Evolutionary conservation across 2,888 invertebrate genomes (phyloP).

Genomic region (Globia sparganii): DNA sequence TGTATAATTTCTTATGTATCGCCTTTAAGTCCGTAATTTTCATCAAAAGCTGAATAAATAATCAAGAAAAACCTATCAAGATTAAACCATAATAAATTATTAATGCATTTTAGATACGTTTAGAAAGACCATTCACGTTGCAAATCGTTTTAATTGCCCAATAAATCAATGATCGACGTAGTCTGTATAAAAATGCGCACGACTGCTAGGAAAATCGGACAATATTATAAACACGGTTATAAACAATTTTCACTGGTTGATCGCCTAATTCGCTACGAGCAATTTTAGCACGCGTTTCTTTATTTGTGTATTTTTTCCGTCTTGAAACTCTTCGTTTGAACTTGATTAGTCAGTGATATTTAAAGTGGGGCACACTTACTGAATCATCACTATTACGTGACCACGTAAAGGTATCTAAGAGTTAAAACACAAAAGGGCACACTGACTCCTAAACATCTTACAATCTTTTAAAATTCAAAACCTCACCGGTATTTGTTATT

Average conservation of each 20-base stretch:
- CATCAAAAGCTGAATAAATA: slow-evolving; percentile 9
- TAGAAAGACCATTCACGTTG: slow-evolving; percentile 10
- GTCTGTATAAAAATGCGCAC: slow-evolving; percentile 15
- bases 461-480: slow-evolving; percentile 82
- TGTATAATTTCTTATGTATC: not conserved
- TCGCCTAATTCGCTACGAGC: slow-evolving; percentile 16
- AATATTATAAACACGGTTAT: slow-evolving; percentile 19
- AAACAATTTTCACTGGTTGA: slow-evolving; percentile 29
- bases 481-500: slow-evolving; percentile 86
- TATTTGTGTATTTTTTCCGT: not conserved
- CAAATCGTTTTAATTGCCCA: slow-evolving; percentile 47
- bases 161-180: slow-evolving; percentile 31
- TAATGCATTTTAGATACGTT: slow-evolving; percentile 9
- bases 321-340: slow-evolving; percentile 6
- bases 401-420: slow-evolving; percentile 64
- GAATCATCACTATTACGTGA: slow-evolving; percentile 37
- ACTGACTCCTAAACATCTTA: slow-evolving; percentile 77
- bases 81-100: not conserved
- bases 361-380: slow-evolving; percentile 39
- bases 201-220: slow-evolving; percentile 38
- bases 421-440: slow-evolving; percentile 79
- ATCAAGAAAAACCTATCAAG: slow-evolving; percentile 2
- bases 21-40: not conserved
- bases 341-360: slow-evolving; percentile 29
- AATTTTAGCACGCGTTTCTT: slow-evolving; percentile 8